Percentiles rank a stretch among this genome's conserved stretches.
Evolutionary conservation across 92 coral and sea anemone genomes (phyloP).

Genomic region (Virgularia gustaviana): DNA sequence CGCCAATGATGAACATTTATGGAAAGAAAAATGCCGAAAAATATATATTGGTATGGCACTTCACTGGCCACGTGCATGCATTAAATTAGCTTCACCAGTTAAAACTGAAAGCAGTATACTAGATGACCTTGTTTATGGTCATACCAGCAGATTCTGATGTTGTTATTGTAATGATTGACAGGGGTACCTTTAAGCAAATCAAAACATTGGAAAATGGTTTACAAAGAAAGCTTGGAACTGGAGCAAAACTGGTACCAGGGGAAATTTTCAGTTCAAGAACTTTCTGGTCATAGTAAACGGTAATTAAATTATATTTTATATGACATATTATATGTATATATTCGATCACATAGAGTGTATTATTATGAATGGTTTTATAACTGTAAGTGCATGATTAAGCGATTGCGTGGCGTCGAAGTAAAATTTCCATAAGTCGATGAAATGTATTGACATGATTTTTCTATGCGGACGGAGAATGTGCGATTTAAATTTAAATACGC

Average conservation of each 20-base stretch:
- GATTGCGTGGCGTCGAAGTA: neutral
- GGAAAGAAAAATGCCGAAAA: constrained; percentile 83
- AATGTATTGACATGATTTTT: neutral
- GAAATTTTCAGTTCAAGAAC: constrained; percentile 72
- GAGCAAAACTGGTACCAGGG: constrained; percentile 91
- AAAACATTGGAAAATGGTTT: constrained; percentile 81
- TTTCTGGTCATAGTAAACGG: constrained; percentile 82
- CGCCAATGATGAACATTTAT: constrained; percentile 80
- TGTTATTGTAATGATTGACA: no score
- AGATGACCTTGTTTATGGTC: no score
- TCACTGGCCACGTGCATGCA: no score
- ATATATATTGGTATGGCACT: constrained; percentile 85
- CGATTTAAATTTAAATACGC: no score
- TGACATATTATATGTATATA: no score
- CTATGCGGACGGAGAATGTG: neutral
- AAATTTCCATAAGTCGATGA: no score
- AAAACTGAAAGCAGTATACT: no score
- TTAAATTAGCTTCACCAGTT: no score
- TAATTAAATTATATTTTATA: neutral
- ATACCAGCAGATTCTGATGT: no score
- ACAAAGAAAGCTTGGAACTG: constrained; percentile 70
- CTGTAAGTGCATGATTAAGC: neutral
- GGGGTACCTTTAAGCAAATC: constrained; percentile 79
- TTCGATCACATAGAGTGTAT: no score
- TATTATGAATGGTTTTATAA: neutral